These are phyloP conservation scores for Neogale vison DNA, from an alignment of 2,113 vertebrate species.

Conservation along the genomic window DNA sequence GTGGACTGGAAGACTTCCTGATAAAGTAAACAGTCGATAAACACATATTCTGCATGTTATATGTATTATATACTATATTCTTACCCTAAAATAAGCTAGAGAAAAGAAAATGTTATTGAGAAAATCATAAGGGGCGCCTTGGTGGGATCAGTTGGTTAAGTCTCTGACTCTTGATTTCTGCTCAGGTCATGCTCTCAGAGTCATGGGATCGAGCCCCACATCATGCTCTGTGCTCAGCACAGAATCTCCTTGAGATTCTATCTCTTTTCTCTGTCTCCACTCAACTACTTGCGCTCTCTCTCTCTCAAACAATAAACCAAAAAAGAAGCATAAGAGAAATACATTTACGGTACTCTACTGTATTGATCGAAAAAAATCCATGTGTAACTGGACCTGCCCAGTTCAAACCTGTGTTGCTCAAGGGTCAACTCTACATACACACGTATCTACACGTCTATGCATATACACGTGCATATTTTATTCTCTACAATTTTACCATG, in stretches of 20 bases:
- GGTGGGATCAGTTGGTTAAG: not conserved
- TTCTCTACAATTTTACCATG: not conserved
- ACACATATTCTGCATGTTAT: not conserved
- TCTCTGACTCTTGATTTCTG: not conserved
- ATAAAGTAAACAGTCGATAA: not conserved
- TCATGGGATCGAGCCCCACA: not conserved
- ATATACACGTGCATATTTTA: not conserved
- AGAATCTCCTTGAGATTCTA: not conserved
- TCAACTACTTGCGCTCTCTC: not conserved
- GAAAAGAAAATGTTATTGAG: not conserved
- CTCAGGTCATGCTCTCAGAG: not conserved
- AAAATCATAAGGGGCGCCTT: not conserved
- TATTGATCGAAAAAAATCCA: not conserved
- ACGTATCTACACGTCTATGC: not conserved
- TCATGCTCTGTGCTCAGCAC: not conserved
- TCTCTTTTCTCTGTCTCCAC: not conserved
- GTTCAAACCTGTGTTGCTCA: not conserved
- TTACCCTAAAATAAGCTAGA: not conserved
- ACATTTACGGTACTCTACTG: not conserved
- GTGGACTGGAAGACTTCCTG: not conserved
- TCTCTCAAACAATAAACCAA: too few relatives aligned
- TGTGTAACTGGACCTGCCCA: not conserved
- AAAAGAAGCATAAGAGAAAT: not conserved
- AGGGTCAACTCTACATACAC: not conserved
- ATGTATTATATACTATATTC: not conserved